Percentiles rank a stretch among this genome's conserved stretches.
phyloP scores from a whole-genome alignment of 2,797 vertebrate genomes.

The Oophaga sylvatica region DNA sequence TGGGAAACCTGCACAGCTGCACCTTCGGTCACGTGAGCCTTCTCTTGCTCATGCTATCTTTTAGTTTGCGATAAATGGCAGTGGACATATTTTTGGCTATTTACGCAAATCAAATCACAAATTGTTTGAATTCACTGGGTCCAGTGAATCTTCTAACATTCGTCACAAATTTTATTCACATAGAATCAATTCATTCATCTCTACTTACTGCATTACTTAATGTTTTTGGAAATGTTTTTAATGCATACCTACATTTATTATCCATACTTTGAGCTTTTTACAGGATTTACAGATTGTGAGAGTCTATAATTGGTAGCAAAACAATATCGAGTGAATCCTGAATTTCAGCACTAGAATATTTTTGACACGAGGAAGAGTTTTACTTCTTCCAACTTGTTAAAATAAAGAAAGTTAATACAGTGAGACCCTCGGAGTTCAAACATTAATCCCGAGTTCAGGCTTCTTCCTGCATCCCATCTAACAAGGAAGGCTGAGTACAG shows the following conservation, averaged over 20 bases:
- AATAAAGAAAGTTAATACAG: conserved; percentile 33
- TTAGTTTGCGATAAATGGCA: too few species aligned
- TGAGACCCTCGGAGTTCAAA: not conserved
- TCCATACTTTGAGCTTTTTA: not conserved
- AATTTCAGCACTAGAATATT: not conserved
- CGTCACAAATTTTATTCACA: too few species aligned
- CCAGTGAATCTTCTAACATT: too few species aligned
- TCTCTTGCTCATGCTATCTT: too few species aligned
- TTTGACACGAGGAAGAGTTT: not conserved
- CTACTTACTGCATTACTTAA: not conserved
- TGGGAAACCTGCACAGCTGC: too few species aligned
- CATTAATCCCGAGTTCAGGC: conserved; percentile 23
- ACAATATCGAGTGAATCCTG: not conserved
- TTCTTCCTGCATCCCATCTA: not conserved
- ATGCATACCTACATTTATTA: not conserved
- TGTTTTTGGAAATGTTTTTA: not conserved
- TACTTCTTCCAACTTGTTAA: conserved; percentile 1
- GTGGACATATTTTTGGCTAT: too few species aligned
- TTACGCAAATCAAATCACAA: too few species aligned
- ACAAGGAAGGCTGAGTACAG: not conserved
- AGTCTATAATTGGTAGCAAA: not conserved
- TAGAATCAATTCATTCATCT: too few species aligned
- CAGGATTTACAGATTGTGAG: not conserved
- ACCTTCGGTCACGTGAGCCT: too few species aligned
- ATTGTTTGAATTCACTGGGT: too few species aligned